Base-by-base conservation (phyloP, 2,888 invertebrate genomes). In the Pheosia tremula region DNA sequence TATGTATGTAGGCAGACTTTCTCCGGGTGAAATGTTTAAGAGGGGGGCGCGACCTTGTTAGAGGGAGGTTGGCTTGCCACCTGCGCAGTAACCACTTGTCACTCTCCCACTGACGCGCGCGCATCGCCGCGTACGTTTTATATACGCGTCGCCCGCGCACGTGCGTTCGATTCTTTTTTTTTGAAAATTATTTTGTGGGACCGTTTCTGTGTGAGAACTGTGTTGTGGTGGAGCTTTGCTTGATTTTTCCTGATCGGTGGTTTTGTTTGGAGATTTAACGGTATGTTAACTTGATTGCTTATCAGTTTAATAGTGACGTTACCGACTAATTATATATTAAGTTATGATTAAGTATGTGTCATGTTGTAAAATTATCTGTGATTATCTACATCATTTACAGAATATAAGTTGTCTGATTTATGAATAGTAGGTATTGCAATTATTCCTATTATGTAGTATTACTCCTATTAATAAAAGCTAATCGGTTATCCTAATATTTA, bases 1-100 rank as follows among this genome's bases (percentile, higher is more conserved):
- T 93, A 93, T 92, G 93, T 91, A 93, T 92, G 92, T 92, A 93
- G 93, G 93, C 86, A 90, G 90, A 92, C 93, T 93, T 93, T 92
- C 93, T 90, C 93, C 83, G 86, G 89, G 91, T 88, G 91, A 91
- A 91, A 91, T 86, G 88, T 81, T 82, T 84, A 86, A 84, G 87
- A 84, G 87, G 86, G 86, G 84, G 86, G 80, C 87, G 85, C 90
- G 93, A 91, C 93, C 93, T 91, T 93, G 91, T 92, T 93, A 89
- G 92, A 90, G 92, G 91, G 93, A 92, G 89, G 88, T 85, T 87
- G 89, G 81, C 76, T 71, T 71, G 70, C 76, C 93, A 92, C 93
- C 93, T 93, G 93, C 87, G 85, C 77, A 68, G 80, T 82, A 82
- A 81, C 85, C 92, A 93, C 93, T 93, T 91, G 93, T 91, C 89